phyloP scores from a whole-genome alignment of 1,140 invertebrate species.

The Pseudachorutes palmiensis region DNA sequence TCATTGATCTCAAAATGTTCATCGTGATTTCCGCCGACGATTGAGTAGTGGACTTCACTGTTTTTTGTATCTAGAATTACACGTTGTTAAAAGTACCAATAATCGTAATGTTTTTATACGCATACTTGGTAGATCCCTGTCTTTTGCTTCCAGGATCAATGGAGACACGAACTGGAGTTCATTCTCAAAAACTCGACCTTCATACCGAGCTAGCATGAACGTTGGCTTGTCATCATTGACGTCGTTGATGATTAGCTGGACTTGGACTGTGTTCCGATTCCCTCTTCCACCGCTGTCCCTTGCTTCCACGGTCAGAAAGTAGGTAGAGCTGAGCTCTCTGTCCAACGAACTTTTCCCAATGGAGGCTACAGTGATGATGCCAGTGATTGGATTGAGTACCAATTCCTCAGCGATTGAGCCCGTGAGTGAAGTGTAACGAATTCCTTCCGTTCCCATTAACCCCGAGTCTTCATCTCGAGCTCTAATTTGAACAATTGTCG shows the following conservation, averaged over 20 bases:
- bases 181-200: conserved; percentile 74
- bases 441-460: conserved; percentile 72
- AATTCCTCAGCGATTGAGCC: conserved; percentile 74
- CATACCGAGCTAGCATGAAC: conserved; percentile 72
- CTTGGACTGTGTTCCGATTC: conserved; percentile 16
- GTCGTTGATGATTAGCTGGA: conserved; percentile 20
- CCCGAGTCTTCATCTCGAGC: conserved; percentile 77
- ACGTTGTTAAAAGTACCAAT: too few species aligned
- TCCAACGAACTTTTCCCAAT: conserved; percentile 68
- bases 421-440: conserved; percentile 73
- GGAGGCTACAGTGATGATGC: conserved; percentile 67
- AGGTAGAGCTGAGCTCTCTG: conserved; percentile 71
- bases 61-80: conserved; percentile 71
- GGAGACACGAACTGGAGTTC: conserved; percentile 65
- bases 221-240: conserved; percentile 48
- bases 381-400: conserved; percentile 69
- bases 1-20: conserved; percentile 74
- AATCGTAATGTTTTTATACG: too few species aligned
- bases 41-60: conserved; percentile 72
- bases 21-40: conserved; percentile 60
- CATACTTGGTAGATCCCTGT: conserved; percentile 74
- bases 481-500: conserved; percentile 70
- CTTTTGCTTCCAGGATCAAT: conserved; percentile 67
- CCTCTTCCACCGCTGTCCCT: conserved; percentile 41
- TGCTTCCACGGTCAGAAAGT: conserved; percentile 86